Evolutionary conservation across 2,797 vertebrate genomes (phyloP).

Genomic region (Falco rusticolus): DNA sequence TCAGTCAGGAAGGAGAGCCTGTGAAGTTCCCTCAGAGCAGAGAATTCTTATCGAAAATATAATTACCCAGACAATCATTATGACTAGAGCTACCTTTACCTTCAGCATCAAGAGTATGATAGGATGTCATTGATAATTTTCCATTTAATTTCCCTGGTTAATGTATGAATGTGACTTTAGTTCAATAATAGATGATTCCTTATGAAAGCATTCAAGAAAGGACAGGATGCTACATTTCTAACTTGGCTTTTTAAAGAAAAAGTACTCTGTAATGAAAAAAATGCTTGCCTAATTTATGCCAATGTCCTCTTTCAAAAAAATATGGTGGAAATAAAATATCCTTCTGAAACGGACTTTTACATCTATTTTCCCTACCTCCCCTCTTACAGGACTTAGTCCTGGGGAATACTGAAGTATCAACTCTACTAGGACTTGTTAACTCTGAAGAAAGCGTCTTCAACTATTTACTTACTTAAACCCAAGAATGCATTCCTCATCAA

Average conservation of each 20-base stretch:
- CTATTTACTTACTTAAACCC: neutral
- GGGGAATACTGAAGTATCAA: neutral
- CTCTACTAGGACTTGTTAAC: neutral
- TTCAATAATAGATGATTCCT: neutral
- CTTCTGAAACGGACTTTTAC: neutral
- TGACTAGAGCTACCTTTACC: neutral
- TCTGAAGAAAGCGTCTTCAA: neutral
- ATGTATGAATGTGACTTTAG: neutral
- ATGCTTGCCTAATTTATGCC: neutral
- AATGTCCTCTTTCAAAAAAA: neutral
- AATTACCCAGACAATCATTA: neutral
- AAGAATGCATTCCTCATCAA: constrained; percentile 8
- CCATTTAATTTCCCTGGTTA: neutral
- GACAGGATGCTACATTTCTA: neutral
- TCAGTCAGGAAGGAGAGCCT: neutral
- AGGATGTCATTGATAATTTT: neutral
- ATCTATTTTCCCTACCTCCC: neutral
- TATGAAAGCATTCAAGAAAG: neutral
- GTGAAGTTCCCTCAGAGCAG: neutral
- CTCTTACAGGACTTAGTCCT: neutral
- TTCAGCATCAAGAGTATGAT: neutral
- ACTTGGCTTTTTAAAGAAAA: neutral
- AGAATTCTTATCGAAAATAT: neutral
- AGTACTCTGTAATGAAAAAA: neutral
- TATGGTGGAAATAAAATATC: neutral